Evolutionary conservation across 2,113 vertebrate species (phyloP), one percentile per base, ranked within the genome.

Genomic region (Dipodomys spectabilis): DNA sequence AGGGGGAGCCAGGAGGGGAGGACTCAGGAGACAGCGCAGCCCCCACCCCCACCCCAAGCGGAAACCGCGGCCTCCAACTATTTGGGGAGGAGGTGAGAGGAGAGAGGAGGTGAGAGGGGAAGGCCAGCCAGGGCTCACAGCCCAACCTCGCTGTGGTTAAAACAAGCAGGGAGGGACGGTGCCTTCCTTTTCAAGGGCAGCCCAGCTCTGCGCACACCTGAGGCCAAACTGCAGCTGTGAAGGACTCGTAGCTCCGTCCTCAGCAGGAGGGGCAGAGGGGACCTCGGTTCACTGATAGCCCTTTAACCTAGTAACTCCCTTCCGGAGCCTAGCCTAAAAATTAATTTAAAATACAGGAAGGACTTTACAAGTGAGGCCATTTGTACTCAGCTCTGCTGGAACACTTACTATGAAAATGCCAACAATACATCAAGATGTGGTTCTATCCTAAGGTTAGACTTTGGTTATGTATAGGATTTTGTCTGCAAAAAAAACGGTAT

Each of bases 31-130:
- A 39, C n/a, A 25, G 53, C 11, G 11, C 22, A 72, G 84, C 53
- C 87, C 86, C 30, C 11, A 39, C 39, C 39, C 39, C 39, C 39
- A 39, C 45, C 81, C 86, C 86, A 96, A 94, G 68, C 11, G 9
- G 96, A 95, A 95, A 83, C 53, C 81, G 7, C 23, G 69, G 78
- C 87, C 91, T 88, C 53, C 67, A 74, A 32, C 39, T 7, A 5
- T 6, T 0, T 9, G 73, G 45, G 67, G 35, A 53, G 28, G 74
- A 53, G 84, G 84, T 35, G 35, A 72, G 57, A 74, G 32, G 39
- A 57, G 67, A 12, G 25, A 39, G 35, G 35, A 39, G 35, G 35
- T 39, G 35, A 39, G 67, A 28, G 49, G 60, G 18, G 25, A 19
- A 44, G 28, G 39, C 77, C n/a, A 7, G 10, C 22, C 10, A 62